Percentiles rank a stretch among this genome's conserved stretches.
Evolutionary conservation across 2,888 invertebrate genomes (phyloP).

Genomic region (Cryptophagus acutangulus): DNA sequence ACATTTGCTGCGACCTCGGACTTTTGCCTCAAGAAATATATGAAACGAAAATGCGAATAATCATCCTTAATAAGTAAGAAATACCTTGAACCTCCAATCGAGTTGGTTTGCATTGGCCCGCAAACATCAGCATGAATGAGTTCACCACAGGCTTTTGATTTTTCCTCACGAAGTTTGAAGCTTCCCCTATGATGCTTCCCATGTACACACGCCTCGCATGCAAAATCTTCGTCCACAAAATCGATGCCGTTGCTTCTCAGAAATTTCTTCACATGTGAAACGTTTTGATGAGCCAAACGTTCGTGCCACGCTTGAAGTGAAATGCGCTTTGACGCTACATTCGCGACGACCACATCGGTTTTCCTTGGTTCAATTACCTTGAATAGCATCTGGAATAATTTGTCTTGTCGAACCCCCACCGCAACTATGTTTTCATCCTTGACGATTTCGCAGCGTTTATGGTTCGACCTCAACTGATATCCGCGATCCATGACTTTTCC

Average conservation of each 20-base stretch:
- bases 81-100: conserved; percentile 17
- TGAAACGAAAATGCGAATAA: conserved; percentile 16
- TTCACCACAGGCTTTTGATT: background rate
- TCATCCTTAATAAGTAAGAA: conserved; percentile 21
- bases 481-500: conserved; percentile 2
- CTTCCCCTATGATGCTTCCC: background rate
- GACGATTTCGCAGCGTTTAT: too few relatives aligned
- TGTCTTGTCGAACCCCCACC: too few relatives aligned
- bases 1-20: conserved; percentile 13
- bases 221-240: background rate
- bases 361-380: too few relatives aligned
- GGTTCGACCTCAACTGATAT: too few relatives aligned
- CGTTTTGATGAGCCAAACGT: conserved; percentile 9
- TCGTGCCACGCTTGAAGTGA: conserved; percentile 11
- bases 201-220: background rate
- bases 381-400: too few relatives aligned
- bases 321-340: too few relatives aligned
- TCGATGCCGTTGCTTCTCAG: background rate
- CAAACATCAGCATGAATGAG: conserved; percentile 1
- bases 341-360: too few relatives aligned
- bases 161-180: background rate
- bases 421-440: too few relatives aligned
- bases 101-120: conserved; percentile 16
- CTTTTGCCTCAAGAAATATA: conserved; percentile 21
- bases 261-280: conserved; percentile 6